Base-by-base conservation (phyloP, 1,140 invertebrate species). In the Amphibalanus amphitrite region DNA sequence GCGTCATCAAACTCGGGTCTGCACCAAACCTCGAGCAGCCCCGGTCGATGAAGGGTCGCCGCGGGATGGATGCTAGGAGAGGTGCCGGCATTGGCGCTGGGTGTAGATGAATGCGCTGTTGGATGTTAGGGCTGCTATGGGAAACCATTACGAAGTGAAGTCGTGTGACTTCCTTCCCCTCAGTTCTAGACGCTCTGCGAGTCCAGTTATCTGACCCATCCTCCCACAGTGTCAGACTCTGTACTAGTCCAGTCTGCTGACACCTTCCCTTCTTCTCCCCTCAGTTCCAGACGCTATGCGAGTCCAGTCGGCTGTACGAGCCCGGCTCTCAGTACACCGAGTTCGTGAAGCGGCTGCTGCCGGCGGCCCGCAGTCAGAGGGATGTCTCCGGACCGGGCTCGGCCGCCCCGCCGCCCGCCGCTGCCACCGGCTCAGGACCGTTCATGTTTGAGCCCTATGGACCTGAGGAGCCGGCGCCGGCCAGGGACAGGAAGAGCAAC, bases 301-400 rank as follows among this genome's bases (percentile, higher is more conserved):
- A 85, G 73, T 82, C 79, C 73, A 81, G 80, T 72, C 78, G 81
- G 69, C 75, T 78, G 15, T 85, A 86, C 76, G 82, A 84, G 71
- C 79, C 81, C n/a, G 84, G 84, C 8, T 79, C 79, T 23, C 81
- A 84, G 74, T 85, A 83, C 76, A 79, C 81, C 69, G 83, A 85
- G 73, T 85, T 81, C 78, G 81, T 85, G 15, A 79, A 80, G 69
- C 75, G 80, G 38, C 72, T 84, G 6, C 38, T 38, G 38, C 38
- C 38, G 6, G 38, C 38, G 6, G 6, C 38, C 38, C 38, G 78
- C 79, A 10, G 70, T 76, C 23, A 74, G 77, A n/a, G 73, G 74
- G 38, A n/a, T 74, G 74, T 33, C 67, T n/a, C 71, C 47, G 65
- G 15, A 69, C 29, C 47, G 64, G 71, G 59, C 29, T 65, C 65